These are phyloP conservation scores for Phenganax subtilis DNA, from an alignment of 92 coral and sea anemone genomes.

Conservation along the genomic window DNA sequence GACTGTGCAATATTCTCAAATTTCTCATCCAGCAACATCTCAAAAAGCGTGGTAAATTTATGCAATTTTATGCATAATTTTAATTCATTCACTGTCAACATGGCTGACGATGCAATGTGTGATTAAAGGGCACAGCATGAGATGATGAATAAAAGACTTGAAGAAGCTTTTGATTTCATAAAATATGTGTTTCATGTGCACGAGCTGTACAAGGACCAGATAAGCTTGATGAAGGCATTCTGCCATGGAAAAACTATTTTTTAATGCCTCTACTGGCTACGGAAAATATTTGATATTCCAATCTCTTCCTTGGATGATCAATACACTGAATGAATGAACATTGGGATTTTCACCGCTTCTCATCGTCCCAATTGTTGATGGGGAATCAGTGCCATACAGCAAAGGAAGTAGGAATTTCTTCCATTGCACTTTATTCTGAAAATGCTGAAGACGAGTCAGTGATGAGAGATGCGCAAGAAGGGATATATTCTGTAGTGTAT, in stretches of 20 bases:
- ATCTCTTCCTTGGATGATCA: not conserved
- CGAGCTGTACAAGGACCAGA: too few species aligned
- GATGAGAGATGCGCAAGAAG: not conserved
- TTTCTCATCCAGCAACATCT: too few species aligned
- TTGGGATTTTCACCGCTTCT: not conserved
- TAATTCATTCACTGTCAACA: too few species aligned
- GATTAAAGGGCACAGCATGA: too few species aligned
- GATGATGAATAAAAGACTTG: not conserved
- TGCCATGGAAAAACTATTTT: not conserved
- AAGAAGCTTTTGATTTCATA: slow-evolving; percentile 5
- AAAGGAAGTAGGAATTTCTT: not conserved
- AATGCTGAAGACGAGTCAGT: not conserved
- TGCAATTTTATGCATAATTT: too few species aligned
- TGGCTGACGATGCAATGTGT: too few species aligned
- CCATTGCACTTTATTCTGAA: not conserved
- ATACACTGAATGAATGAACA: not conserved
- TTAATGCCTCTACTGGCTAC: not conserved
- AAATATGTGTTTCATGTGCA: not conserved
- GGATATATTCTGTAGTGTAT: not conserved
- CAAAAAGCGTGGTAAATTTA: too few species aligned
- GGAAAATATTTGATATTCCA: not conserved
- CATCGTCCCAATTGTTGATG: not conserved
- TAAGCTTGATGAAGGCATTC: too few species aligned
- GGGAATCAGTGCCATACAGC: not conserved
- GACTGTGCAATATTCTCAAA: too few species aligned